A percentile compares a stretch with the other conserved stretches of the same genome.
Conservation (phyloP, 2,113 vertebrate genomes). For the Nansenia antarctica region DNA sequence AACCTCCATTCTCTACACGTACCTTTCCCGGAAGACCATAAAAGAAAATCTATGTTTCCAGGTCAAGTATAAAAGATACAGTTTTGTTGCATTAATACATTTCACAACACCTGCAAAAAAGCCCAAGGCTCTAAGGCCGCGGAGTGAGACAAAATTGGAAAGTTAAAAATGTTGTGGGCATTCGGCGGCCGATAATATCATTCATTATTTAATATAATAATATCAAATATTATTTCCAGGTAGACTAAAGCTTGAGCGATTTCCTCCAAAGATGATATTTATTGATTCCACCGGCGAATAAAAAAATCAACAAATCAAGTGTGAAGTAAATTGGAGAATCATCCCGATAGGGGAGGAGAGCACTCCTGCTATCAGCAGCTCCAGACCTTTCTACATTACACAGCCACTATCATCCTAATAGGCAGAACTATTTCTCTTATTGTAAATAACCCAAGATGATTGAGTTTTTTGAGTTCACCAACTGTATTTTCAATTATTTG, state of each 20-base stretch:
- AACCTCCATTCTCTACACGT: too few species aligned
- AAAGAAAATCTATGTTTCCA: too few species aligned
- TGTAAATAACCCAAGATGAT: background rate
- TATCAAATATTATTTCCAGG: too few species aligned
- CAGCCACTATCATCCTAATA: background rate
- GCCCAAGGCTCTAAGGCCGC: background rate
- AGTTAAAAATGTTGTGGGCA: background rate
- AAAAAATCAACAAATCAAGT: too few species aligned
- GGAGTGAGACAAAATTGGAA: background rate
- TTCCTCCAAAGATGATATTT: background rate
- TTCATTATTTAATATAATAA: too few species aligned
- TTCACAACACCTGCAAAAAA: background rate
- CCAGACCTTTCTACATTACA: background rate
- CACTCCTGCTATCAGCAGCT: background rate
- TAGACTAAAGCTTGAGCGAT: background rate
- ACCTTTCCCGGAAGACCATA: too few species aligned
- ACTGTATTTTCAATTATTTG: too few species aligned
- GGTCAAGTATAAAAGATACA: too few species aligned
- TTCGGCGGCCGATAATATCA: too few species aligned
- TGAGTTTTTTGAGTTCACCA: too few species aligned
- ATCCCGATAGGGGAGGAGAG: background rate
- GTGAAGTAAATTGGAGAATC: background rate
- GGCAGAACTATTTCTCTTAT: background rate
- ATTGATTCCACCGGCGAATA: constrained; percentile 1
- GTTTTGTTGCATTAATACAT: too few species aligned